These are phyloP conservation scores for Sander vitreus DNA, from an alignment of 2,113 vertebrate genomes.

Conservation along the genomic window DNA sequence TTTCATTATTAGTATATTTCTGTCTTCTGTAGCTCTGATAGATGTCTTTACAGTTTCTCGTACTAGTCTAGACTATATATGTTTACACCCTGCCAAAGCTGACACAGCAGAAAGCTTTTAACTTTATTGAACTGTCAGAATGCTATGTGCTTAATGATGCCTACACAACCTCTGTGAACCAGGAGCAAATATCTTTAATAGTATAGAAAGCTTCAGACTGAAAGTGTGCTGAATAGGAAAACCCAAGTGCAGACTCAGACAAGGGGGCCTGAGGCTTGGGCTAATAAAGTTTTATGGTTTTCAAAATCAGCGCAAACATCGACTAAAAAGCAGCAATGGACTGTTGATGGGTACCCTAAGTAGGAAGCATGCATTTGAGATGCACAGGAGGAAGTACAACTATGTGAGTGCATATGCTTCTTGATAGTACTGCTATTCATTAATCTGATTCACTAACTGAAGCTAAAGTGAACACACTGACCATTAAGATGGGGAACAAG, in stretches of 20 bases:
- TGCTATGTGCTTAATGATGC: not conserved
- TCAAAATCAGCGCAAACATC: not conserved
- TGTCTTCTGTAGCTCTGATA: not conserved
- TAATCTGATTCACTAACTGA: too few species aligned
- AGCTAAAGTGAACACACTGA: not conserved
- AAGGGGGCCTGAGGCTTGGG: too few species aligned
- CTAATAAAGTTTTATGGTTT: not conserved
- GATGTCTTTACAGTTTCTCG: not conserved
- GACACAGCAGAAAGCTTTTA: conserved; percentile 45
- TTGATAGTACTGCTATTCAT: too few species aligned
- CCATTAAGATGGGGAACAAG: conserved; percentile 1
- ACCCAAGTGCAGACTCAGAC: too few species aligned
- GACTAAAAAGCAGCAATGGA: not conserved
- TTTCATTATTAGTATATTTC: not conserved
- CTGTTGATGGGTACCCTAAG: not conserved
- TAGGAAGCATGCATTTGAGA: not conserved
- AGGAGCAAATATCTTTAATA: not conserved
- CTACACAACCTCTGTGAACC: not conserved
- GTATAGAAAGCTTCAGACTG: not conserved
- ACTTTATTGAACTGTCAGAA: conserved; percentile 48
- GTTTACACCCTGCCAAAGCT: conserved; percentile 16
- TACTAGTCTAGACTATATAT: not conserved
- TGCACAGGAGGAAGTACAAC: too few species aligned
- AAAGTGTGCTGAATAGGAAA: too few species aligned
- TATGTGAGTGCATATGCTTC: too few species aligned